Conservation (phyloP, 2,113 vertebrate species). For the Xenopus laevis region DNA sequence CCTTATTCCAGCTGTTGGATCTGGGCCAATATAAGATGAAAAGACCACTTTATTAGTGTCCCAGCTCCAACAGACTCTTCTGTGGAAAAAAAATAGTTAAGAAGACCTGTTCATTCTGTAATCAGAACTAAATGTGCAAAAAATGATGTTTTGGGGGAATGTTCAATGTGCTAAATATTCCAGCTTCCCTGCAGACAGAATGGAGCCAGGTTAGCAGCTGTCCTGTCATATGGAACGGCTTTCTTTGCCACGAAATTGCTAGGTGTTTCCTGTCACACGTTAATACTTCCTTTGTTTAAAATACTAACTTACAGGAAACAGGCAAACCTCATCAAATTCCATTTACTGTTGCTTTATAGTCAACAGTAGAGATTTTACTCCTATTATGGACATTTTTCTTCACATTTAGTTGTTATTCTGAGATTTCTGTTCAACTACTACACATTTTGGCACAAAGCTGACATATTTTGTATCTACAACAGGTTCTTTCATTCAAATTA, state of each 20-base stretch:
- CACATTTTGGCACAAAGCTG: too few species aligned
- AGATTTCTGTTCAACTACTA: too few species aligned
- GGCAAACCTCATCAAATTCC: conserved; percentile 26
- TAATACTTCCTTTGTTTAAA: conserved; percentile 33
- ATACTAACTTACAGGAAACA: conserved; percentile 18
- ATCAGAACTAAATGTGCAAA: not conserved
- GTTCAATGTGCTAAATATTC: not conserved
- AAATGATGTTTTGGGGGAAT: not conserved
- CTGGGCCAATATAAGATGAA: too few species aligned
- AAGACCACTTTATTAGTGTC: too few species aligned
- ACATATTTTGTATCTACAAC: too few species aligned
- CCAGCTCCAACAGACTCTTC: too few species aligned
- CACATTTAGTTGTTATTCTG: too few species aligned
- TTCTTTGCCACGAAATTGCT: conserved; percentile 20
- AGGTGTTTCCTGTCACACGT: conserved; percentile 33
- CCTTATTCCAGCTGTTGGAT: too few species aligned
- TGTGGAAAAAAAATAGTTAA: too few species aligned
- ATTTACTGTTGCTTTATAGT: not conserved
- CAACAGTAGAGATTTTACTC: too few species aligned
- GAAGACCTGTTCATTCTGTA: not conserved
- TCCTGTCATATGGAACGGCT: conserved; percentile 2
- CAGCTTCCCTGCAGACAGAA: conserved; percentile 2
- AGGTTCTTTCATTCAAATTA: too few species aligned
- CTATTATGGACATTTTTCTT: too few species aligned
- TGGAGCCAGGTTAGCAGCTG: conserved; percentile 33